Evolutionary conservation across 2,888 invertebrate genomes (phyloP).

Genomic region (Trisateles emortualis): DNA sequence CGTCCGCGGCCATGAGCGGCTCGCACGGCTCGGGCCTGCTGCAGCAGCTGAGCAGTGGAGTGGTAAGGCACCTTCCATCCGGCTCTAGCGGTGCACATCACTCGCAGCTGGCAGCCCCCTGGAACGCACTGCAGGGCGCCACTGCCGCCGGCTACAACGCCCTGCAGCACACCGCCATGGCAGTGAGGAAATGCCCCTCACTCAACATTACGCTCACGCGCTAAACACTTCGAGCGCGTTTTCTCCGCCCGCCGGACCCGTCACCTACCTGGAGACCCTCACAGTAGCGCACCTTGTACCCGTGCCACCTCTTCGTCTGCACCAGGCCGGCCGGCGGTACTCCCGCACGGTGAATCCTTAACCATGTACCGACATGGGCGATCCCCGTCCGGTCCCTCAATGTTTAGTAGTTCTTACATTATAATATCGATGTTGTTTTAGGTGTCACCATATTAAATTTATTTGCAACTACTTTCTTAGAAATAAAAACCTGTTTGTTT

Average conservation of each 20-base stretch:
- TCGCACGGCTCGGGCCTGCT: conserved; percentile 92
- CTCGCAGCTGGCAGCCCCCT: conserved; percentile 76
- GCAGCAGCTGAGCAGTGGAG: conserved; percentile 96
- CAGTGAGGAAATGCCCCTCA: conserved; percentile 92
- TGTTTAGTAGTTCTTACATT: conserved; percentile 63
- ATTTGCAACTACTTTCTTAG: conserved; percentile 61
- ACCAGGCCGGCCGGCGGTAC: background rate
- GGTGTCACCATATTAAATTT: conserved; percentile 58
- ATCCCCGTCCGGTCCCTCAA: conserved; percentile 65
- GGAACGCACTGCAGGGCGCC: conserved; percentile 82
- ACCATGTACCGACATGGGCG: conserved; percentile 43
- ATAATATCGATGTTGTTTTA: conserved; percentile 67
- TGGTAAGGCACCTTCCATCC: conserved; percentile 94
- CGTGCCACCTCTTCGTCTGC: conserved; percentile 6
- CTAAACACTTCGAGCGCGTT: conserved; percentile 53
- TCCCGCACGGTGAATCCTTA: background rate
- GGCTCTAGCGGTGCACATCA: conserved; percentile 87
- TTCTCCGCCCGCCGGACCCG: background rate
- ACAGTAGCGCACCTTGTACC: conserved; percentile 9
- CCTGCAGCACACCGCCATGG: conserved; percentile 83
- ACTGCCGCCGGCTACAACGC: conserved; percentile 85
- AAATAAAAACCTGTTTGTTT: conserved; percentile 49
- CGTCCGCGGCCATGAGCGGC: conserved; percentile 88
- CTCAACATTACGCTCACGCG: conserved; percentile 91
- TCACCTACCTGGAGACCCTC: conserved; percentile 12